phyloP scores from a whole-genome alignment of 2,888 invertebrate species.

The Cephonodes hylas region DNA sequence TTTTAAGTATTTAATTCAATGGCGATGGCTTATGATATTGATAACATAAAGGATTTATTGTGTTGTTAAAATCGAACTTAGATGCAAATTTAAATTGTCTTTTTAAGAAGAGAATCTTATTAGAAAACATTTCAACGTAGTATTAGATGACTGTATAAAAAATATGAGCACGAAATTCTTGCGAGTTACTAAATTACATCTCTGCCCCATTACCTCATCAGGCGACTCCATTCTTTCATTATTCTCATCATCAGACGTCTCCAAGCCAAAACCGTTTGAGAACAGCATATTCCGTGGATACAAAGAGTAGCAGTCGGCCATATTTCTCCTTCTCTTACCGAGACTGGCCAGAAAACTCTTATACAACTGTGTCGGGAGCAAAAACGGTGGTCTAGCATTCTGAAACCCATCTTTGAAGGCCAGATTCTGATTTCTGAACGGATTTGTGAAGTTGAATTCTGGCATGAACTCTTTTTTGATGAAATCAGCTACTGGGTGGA shows the following conservation, averaged over 20 bases:
- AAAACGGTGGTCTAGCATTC: slow-evolving; percentile 73
- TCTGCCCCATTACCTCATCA: slow-evolving; percentile 65
- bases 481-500: slow-evolving; percentile 72
- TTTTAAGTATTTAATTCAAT: no score
- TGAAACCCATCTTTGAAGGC: slow-evolving; percentile 68
- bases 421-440: slow-evolving; percentile 68
- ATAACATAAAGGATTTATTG: no score
- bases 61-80: no score
- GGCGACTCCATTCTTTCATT: slow-evolving; percentile 72
- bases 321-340: slow-evolving; percentile 69
- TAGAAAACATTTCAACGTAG: no score
- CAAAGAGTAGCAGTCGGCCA: slow-evolving; percentile 71
- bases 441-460: slow-evolving; percentile 69
- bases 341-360: slow-evolving; percentile 88
- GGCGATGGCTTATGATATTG: no score
- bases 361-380: slow-evolving; percentile 89
- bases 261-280: slow-evolving; percentile 65
- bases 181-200: neutral
- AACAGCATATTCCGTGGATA: slow-evolving; percentile 82
- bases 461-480: slow-evolving; percentile 77
- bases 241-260: slow-evolving; percentile 72
- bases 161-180: neutral
- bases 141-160: no score
- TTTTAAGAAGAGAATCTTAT: no score
- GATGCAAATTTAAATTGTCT: no score